phyloP scores from a whole-genome alignment of 2,113 vertebrate species.

The Syrrhaptes paradoxus region DNA sequence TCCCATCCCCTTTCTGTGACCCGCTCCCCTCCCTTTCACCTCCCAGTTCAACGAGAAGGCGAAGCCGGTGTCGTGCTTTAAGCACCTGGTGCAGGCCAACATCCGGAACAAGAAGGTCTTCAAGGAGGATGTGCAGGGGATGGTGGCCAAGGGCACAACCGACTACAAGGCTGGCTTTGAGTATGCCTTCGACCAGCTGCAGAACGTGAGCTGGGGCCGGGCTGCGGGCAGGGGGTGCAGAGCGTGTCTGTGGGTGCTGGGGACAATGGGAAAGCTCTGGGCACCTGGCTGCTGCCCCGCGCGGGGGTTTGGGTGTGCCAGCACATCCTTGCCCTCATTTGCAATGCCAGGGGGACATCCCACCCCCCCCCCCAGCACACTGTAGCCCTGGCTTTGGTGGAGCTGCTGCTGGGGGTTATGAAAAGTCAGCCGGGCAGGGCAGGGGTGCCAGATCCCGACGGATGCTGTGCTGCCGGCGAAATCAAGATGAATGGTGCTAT shows the following conservation, averaged over 20 bases:
- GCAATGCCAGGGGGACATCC: neutral
- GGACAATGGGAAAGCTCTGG: fast-evolving
- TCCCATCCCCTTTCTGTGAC: neutral
- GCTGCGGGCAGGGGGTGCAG: fast-evolving
- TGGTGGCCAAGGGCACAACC: conserved; percentile 96
- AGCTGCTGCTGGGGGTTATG: neutral
- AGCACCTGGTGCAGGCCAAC: conserved; percentile 95
- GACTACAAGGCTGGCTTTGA: conserved; percentile 99
- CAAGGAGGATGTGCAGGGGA: conserved; percentile 91
- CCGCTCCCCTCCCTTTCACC: neutral
- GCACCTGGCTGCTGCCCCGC: neutral
- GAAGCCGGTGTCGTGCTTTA: conserved; percentile 92
- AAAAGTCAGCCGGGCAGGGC: neutral
- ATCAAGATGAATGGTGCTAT: conserved; percentile 37
- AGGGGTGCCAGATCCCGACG: neutral
- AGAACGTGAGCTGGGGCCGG: conserved; percentile 86
- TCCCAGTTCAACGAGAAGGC: conserved; percentile 96
- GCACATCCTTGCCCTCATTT: neutral
- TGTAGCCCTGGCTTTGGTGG: neutral
- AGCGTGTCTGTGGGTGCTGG: neutral
- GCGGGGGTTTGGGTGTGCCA: fast-evolving
- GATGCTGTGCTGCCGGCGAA: neutral
- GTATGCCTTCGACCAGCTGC: conserved; percentile 96
- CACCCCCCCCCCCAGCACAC: fast-evolving
- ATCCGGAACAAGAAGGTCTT: conserved; percentile 98